Evolutionary conservation across 2,797 vertebrate species (phyloP).

Genomic region (Myotis vivesi): DNA sequence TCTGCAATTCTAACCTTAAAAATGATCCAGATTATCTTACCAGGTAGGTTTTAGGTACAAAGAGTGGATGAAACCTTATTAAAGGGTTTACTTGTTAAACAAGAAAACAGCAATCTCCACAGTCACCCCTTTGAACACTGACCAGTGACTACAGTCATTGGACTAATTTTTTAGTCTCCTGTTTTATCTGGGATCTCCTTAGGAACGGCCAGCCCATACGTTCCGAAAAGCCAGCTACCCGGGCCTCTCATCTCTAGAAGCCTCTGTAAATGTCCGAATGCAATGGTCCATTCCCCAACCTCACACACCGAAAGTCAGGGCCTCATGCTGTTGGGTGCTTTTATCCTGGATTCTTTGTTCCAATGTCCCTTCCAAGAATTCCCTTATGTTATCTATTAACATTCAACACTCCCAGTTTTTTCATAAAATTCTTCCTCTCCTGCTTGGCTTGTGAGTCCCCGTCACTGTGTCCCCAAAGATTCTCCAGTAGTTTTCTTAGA

Average conservation of each 20-base stretch:
- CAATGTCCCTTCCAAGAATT: neutral
- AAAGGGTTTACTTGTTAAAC: neutral
- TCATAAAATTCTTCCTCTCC: neutral
- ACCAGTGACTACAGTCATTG: neutral
- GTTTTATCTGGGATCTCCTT: neutral
- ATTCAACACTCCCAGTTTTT: neutral
- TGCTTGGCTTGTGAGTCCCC: neutral
- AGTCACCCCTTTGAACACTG: neutral
- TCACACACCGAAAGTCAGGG: neutral
- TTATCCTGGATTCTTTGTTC: neutral
- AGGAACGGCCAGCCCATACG: neutral
- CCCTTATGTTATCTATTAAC: neutral
- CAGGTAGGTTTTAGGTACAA: neutral
- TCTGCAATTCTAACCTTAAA: neutral
- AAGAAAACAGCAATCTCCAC: neutral
- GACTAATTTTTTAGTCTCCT: neutral
- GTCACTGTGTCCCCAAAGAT: neutral
- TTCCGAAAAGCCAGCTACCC: neutral
- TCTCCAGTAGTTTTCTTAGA: neutral
- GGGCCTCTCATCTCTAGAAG: neutral
- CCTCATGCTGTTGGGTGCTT: neutral
- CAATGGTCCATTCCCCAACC: neutral
- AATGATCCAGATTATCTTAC: neutral
- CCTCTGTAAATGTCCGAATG: neutral
- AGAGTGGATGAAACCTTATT: neutral